phyloP scores from a whole-genome alignment of 2,888 invertebrate genomes.

The Aphidoletes aphidimyza region DNA sequence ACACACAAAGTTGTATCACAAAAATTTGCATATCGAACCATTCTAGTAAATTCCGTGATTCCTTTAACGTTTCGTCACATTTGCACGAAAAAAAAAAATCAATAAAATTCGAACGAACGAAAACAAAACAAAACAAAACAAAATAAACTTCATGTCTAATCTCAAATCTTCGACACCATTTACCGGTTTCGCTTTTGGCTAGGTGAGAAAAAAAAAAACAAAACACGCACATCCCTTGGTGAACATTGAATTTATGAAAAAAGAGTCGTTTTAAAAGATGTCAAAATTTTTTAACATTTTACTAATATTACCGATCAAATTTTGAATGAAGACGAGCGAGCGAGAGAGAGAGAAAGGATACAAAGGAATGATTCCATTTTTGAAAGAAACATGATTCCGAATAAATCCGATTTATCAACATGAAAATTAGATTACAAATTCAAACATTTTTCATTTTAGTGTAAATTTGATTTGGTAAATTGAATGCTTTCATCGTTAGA shows the following conservation, averaged over 20 bases:
- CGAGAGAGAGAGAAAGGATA: not conserved
- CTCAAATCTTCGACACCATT: constrained; percentile 26
- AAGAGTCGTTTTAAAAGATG: too few species aligned
- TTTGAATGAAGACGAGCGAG: too few species aligned
- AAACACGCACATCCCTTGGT: not conserved
- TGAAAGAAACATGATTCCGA: not conserved
- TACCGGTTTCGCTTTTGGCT: not conserved
- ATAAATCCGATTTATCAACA: constrained; percentile 36
- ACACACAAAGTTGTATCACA: too few species aligned
- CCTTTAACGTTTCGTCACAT: not conserved
- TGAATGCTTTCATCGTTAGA: constrained; percentile 27
- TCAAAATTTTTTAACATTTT: not conserved
- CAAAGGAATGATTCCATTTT: not conserved
- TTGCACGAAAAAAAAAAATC: constrained; percentile 19
- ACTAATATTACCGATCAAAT: constrained; percentile 17
- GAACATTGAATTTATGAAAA: constrained; percentile 4
- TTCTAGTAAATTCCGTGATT: not conserved
- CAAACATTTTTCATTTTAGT: constrained; percentile 38
- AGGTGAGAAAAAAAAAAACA: not conserved
- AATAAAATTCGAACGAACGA: not conserved
- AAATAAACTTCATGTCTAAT: constrained; percentile 33
- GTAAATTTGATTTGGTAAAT: constrained; percentile 48
- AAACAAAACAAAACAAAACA: not conserved
- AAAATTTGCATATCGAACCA: too few species aligned
- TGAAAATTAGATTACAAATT: constrained; percentile 41